Conservation (phyloP, 64 coral and sea anemone genomes). For the Catalaphyllia jardinei region DNA sequence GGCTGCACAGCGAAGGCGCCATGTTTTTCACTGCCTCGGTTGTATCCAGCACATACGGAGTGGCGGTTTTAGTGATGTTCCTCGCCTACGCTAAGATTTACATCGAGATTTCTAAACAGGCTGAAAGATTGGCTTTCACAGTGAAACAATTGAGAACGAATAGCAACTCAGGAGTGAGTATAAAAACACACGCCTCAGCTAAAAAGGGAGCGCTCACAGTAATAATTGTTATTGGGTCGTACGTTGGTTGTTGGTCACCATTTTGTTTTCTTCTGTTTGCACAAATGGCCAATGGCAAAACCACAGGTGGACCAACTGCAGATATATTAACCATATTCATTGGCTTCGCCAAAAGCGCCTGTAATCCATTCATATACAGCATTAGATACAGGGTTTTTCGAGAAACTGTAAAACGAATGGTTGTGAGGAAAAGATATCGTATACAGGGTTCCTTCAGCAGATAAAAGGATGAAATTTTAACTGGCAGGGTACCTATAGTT, state of each 20-base stretch:
- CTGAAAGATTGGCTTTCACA: conserved; percentile 22
- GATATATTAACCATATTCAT: conserved; percentile 70
- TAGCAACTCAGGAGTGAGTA: not conserved
- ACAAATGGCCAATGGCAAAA: conserved; percentile 42
- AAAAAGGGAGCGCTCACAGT: conserved; percentile 61
- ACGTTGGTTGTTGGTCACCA: conserved; percentile 72
- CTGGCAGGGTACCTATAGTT: too few relatives aligned
- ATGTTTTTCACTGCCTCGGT: conserved; percentile 61
- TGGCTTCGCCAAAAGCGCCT: conserved; percentile 75
- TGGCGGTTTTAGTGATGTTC: conserved; percentile 51
- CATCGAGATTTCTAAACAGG: conserved; percentile 18
- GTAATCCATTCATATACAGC: conserved; percentile 80
- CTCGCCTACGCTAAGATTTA: conserved; percentile 60
- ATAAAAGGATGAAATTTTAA: not conserved
- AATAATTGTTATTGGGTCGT: conserved; percentile 48
- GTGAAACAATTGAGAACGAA: conserved; percentile 4
- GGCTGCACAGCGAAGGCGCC: conserved; percentile 19
- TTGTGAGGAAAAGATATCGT: conserved; percentile 12
- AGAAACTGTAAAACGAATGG: not conserved
- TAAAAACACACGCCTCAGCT: not conserved
- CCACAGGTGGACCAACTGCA: conserved; percentile 21
- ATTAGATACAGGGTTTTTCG: conserved; percentile 72
- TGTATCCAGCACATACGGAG: conserved; percentile 59
- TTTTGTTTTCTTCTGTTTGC: conserved; percentile 71
- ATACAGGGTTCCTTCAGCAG: not conserved